phyloP scores from a whole-genome alignment of 2,113 vertebrate genomes.

The Heterochromis multidens region DNA sequence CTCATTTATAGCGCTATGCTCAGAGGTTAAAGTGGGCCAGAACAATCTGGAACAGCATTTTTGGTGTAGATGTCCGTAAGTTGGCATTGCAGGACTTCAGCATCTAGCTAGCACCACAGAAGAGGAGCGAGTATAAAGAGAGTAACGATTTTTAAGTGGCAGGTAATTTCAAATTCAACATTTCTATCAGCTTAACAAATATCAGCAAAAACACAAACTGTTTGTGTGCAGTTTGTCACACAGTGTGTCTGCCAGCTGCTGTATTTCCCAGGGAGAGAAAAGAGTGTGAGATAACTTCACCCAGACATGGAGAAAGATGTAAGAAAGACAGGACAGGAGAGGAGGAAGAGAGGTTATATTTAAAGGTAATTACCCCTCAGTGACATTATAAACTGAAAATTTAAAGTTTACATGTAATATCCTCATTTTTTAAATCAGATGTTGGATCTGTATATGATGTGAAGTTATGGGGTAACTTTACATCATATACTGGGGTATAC shows the following conservation, averaged over 20 bases:
- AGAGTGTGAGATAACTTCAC: neutral
- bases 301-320: neutral
- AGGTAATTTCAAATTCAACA: neutral
- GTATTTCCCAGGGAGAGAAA: neutral
- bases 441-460: fast-evolving
- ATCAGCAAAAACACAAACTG: neutral
- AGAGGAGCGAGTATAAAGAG: neutral
- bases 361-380: neutral
- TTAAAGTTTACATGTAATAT: neutral
- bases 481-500: neutral
- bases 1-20: neutral
- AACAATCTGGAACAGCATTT: neutral
- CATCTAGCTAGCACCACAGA: neutral
- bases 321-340: neutral
- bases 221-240: neutral
- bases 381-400: neutral
- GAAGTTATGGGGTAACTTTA: neutral
- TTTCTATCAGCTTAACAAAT: neutral
- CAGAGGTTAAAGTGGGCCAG: neutral
- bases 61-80: neutral
- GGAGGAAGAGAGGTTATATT: fast-evolving
- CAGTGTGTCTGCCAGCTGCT: fast-evolving
- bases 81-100: neutral
- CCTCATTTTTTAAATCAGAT: neutral
- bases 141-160: neutral